These are phyloP conservation scores for Ceratothoa steindachneri DNA, from an alignment of 2,888 invertebrate species.

Conservation along the genomic window DNA sequence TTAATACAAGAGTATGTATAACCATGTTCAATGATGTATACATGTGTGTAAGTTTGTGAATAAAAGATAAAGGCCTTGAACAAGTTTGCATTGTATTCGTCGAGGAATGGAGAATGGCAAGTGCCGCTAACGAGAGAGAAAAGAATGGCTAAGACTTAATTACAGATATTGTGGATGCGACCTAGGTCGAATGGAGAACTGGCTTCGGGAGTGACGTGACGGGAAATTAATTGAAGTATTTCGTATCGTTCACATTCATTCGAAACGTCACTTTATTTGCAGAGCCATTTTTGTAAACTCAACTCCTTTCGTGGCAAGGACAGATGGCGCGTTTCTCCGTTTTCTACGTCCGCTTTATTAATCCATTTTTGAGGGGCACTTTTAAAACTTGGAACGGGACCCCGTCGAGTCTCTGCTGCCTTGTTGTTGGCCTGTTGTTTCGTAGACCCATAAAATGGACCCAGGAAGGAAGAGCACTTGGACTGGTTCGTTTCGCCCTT, in stretches of 20 bases:
- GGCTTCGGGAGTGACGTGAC: background rate
- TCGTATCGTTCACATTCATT: background rate
- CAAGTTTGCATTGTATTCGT: too few species aligned
- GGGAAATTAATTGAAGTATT: background rate
- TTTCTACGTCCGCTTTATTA: background rate
- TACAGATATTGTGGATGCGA: background rate
- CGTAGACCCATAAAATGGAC: too few species aligned
- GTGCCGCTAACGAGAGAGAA: background rate
- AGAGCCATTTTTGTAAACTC: background rate
- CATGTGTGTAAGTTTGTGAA: too few species aligned
- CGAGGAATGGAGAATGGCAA: too few species aligned
- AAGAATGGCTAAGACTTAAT: background rate
- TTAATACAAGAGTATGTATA: too few species aligned
- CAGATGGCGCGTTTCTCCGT: background rate
- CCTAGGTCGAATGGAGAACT: too few species aligned
- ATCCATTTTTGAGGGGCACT: background rate
- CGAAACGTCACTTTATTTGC: background rate
- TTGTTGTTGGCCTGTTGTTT: too few species aligned
- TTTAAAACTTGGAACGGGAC: background rate
- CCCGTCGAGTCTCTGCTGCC: too few species aligned
- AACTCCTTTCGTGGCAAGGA: background rate
- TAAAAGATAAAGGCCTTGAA: too few species aligned
- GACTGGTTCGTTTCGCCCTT: too few species aligned
- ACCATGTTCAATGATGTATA: too few species aligned
- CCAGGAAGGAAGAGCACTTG: too few species aligned